phyloP scores from a whole-genome alignment of 2,113 vertebrate species.

The Promerops cafer region DNA sequence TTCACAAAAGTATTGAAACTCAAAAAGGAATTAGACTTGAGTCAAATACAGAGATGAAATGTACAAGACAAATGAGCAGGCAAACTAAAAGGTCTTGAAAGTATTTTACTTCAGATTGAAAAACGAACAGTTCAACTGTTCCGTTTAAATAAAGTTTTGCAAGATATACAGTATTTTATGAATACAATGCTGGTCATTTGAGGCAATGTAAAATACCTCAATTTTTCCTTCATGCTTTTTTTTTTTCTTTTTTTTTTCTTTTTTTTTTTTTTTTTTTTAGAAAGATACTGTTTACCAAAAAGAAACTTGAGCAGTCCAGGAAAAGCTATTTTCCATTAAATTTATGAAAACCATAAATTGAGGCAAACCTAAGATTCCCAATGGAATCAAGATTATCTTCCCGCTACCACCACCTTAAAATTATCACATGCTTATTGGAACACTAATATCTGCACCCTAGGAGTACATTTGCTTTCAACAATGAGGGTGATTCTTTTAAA shows the following conservation, averaged over 20 bases:
- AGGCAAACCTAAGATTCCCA: constrained; percentile 81
- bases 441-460: constrained; percentile 72
- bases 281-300: constrained; percentile 83
- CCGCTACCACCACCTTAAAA: constrained; percentile 79
- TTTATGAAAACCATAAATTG: constrained; percentile 82
- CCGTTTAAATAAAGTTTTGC: constrained; percentile 74
- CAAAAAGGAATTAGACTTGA: constrained; percentile 64
- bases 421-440: constrained; percentile 78
- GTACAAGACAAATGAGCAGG: constrained; percentile 78
- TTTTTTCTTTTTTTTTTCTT: not conserved
- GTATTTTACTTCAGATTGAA: constrained; percentile 79
- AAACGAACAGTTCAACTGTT: constrained; percentile 78
- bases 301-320: constrained; percentile 79
- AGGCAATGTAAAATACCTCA: constrained; percentile 74
- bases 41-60: constrained; percentile 74
- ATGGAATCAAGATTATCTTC: constrained; percentile 86
- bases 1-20: constrained; percentile 69
- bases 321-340: constrained; percentile 81
- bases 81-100: constrained; percentile 77
- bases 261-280: constrained; percentile 62
- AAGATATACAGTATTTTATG: constrained; percentile 80
- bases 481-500: constrained; percentile 72
- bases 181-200: constrained; percentile 80
- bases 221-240: constrained; percentile 76
- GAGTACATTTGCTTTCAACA: constrained; percentile 73